Evolutionary conservation across 1,140 invertebrate species (phyloP).

Genomic region (Hetaerina americana): DNA sequence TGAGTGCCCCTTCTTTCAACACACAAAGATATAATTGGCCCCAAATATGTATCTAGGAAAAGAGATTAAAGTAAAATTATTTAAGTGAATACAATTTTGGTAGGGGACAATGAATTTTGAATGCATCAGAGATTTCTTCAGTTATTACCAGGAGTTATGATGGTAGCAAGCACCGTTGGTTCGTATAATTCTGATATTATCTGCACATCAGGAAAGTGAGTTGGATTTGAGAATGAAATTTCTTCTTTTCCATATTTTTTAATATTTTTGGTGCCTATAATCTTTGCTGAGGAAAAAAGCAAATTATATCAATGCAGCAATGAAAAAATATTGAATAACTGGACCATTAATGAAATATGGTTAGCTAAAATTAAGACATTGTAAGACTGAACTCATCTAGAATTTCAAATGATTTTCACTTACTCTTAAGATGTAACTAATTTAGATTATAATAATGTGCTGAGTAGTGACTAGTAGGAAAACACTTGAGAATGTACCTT

Average conservation of each 20-base stretch:
- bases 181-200: constrained; percentile 68
- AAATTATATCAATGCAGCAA: constrained; percentile 3
- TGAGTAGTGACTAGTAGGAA: no score
- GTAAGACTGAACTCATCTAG: no score
- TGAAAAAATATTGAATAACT: constrained; percentile 4
- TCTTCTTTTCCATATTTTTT: constrained; percentile 52
- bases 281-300: constrained; percentile 40
- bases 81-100: neutral
- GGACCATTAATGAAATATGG: no score
- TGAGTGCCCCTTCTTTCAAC: constrained; percentile 66
- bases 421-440: no score
- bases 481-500: no score
- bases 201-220: constrained; percentile 52
- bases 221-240: constrained; percentile 74
- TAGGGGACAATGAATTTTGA: constrained; percentile 9
- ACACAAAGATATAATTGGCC: constrained; percentile 56
- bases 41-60: constrained; percentile 47
- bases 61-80: constrained; percentile 13
- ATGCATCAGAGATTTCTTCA: no score
- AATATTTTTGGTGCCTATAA: constrained; percentile 48
- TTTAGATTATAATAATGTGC: no score
- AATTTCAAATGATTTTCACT: no score
- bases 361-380: no score
- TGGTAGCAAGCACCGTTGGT: constrained; percentile 78
- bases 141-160: constrained; percentile 61